Conservation (phyloP, 2,797 vertebrate genomes). For the Hypotaenidia philippensis region DNA sequence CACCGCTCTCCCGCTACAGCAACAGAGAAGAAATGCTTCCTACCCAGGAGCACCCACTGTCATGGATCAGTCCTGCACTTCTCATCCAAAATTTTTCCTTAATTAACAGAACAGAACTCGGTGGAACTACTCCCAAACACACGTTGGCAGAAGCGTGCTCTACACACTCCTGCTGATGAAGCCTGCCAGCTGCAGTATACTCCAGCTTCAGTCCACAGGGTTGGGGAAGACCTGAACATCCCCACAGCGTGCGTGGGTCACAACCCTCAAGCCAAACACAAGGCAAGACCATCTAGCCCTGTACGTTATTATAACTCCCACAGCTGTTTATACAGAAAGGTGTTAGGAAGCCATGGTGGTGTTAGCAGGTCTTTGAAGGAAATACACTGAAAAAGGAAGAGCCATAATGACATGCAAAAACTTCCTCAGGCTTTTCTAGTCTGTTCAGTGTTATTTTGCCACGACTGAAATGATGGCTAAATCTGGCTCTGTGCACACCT, state of each 20-base stretch:
- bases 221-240: background rate
- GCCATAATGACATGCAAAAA: fast-evolving
- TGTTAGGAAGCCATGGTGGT: background rate
- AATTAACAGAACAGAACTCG: background rate
- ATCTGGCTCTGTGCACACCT: background rate
- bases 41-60: background rate
- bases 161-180: background rate
- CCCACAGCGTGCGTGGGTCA: fast-evolving
- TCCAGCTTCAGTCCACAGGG: background rate
- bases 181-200: background rate
- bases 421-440: background rate
- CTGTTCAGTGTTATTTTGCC: background rate
- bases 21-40: background rate
- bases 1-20: background rate
- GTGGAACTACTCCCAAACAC: background rate
- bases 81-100: background rate
- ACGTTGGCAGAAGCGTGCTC: background rate
- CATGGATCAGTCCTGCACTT: fast-evolving
- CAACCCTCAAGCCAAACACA: background rate
- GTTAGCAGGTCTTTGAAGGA: background rate
- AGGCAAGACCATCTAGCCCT: fast-evolving
- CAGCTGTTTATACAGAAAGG: background rate
- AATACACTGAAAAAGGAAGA: background rate
- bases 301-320: fast-evolving
- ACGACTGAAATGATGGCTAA: background rate